These are phyloP conservation scores for Prionace glauca DNA, from an alignment of 2,797 vertebrate genomes.

Conservation along the genomic window DNA sequence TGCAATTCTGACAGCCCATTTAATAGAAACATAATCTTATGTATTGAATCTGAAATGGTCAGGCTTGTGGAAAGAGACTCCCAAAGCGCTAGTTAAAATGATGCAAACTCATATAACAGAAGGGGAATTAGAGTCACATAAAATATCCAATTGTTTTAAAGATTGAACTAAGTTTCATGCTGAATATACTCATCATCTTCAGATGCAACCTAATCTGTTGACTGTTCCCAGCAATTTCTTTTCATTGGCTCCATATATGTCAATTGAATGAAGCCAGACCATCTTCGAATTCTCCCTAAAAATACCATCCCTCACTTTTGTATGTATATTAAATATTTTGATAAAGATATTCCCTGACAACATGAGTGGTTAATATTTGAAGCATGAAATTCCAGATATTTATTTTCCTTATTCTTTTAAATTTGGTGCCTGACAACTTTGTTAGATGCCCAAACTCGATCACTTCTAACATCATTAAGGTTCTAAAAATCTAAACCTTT, in stretches of 20 bases:
- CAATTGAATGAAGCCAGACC: not conserved
- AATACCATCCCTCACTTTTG: not conserved
- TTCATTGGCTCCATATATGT: not conserved
- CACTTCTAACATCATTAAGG: not conserved
- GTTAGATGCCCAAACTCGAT: not conserved
- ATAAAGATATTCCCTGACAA: not conserved
- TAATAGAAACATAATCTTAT: not conserved
- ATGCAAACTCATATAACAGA: not conserved
- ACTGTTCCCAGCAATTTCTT: not conserved
- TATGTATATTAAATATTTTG: not conserved
- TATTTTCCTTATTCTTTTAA: not conserved
- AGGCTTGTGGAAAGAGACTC: not conserved
- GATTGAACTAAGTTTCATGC: not conserved
- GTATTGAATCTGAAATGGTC: not conserved
- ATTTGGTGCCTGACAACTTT: not conserved
- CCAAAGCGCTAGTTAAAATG: not conserved
- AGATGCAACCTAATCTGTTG: not conserved
- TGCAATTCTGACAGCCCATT: not conserved
- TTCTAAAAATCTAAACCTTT: not conserved
- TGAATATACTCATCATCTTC: not conserved
- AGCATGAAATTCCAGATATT: not conserved
- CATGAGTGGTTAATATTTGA: not conserved
- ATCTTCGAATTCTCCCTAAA: not conserved
- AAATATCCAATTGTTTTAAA: not conserved
- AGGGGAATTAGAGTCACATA: not conserved